Base-by-base conservation (phyloP, 2,888 invertebrate species). In the Chymomyza fuscimana region DNA sequence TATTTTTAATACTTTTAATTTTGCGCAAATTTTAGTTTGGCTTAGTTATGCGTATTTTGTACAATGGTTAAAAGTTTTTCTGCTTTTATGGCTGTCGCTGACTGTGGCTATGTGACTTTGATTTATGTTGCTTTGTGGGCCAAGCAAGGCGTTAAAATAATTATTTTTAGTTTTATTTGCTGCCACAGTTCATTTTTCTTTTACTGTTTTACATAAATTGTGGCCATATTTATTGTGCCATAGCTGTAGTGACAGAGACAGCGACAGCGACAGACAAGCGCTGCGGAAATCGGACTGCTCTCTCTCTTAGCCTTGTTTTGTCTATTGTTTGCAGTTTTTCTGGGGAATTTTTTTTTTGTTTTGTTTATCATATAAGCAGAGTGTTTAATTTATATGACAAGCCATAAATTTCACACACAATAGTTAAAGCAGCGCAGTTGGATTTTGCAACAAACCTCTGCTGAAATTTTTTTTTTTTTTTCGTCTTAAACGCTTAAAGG, bases 371-470 rank as follows among this genome's bases (percentile, higher is more conserved):
- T 62, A 52, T 65, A 65, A 69, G 22, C 72, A 74, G 72, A 82
- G 72, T 76, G 67, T 74, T 80, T 73, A 76, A 86, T 81, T 88
- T 74, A 86, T 81, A 67, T 86, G 88, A 76, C 81, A 78, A 76
- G 81, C 70, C 51, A 84, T 81, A 83, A 82, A 81, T 82, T 70
- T 63, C 61, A 66, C 70, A 65, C 63, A 60, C 80, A 46, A 69
- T 59, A 58, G 59, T 12, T 16, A n/a, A 25, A 19, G 58, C 19
- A 19, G 22, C 22, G 19, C 19, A 58, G 10, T 10, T 25, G 56
- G n/a, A n/a, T 64, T 68, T 69, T 71, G 5, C 56, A 6, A 19
- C 46, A 12, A 50, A 12, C n/a, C 56, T n/a, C 51, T n/a, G 61
- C 73, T 68, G 29, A 4, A 16, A 12, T 54, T 15, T 58, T 61